A percentile compares a stretch with the other conserved stretches of the same genome.
These are phyloP conservation scores for Nomada lathburiana DNA, from an alignment of 2,888 invertebrate genomes.

Conservation along the genomic window DNA sequence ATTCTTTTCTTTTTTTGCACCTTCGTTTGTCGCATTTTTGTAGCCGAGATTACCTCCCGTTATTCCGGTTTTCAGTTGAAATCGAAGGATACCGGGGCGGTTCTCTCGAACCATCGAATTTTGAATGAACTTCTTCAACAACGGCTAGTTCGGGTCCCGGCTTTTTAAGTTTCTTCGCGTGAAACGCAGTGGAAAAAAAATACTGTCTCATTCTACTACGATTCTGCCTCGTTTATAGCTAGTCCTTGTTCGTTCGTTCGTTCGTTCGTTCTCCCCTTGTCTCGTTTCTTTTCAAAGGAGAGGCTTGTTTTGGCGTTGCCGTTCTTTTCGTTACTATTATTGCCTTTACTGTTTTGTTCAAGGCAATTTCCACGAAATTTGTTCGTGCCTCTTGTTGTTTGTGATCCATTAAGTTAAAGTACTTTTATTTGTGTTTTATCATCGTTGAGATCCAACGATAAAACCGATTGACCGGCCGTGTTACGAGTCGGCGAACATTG, in stretches of 20 bases:
- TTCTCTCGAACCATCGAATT: background rate
- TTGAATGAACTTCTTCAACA: slow-evolving; percentile 1
- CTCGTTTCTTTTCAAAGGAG: background rate
- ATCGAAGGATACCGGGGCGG: background rate
- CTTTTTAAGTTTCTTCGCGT: background rate
- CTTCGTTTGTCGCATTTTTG: slow-evolving; percentile 17
- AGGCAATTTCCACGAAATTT: background rate
- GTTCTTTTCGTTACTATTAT: background rate
- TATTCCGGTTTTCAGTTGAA: background rate
- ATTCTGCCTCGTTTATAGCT: slow-evolving; percentile 3
- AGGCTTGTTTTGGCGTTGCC: too few species aligned
- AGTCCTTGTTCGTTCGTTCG: background rate
- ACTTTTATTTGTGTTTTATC: slow-evolving; percentile 27
- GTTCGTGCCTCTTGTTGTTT: slow-evolving; percentile 37
- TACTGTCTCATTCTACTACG: background rate
- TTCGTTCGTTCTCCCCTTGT: slow-evolving; percentile 16
- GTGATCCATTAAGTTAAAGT: slow-evolving; percentile 46
- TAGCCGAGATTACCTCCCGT: slow-evolving; percentile 40
- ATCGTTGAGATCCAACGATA: slow-evolving; percentile 32
- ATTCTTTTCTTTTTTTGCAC: slow-evolving; percentile 32
- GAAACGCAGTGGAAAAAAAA: background rate
- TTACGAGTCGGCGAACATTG: slow-evolving; percentile 23
- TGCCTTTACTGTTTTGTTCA: slow-evolving; percentile 14
- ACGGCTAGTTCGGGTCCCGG: background rate
- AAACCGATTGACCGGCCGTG: slow-evolving; percentile 17